Percentiles rank a stretch among this genome's conserved stretches.
Conservation (phyloP, 2,113 vertebrate genomes). For the Orthochromis indermauri region DNA sequence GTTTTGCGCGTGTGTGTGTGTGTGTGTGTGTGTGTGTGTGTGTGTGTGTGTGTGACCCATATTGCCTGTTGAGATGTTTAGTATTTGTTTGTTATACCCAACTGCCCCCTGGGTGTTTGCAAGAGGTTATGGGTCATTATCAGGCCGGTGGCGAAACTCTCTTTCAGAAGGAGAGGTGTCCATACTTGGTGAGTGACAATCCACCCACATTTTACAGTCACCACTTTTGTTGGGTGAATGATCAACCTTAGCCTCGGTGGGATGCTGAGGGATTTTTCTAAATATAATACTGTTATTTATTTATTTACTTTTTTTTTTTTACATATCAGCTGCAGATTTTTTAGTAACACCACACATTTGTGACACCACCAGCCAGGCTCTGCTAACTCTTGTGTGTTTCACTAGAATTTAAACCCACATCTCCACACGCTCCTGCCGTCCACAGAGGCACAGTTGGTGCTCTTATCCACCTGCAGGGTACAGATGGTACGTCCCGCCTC, state of each 20-base stretch:
- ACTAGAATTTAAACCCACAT: background rate
- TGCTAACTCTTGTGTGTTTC: background rate
- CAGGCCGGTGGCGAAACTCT: constrained; percentile 50
- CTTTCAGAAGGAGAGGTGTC: constrained; percentile 26
- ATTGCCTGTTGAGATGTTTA: constrained; percentile 50
- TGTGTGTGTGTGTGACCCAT: background rate
- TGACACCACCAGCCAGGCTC: background rate
- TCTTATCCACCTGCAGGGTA: constrained; percentile 52
- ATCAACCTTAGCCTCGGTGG: background rate
- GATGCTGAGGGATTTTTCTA: background rate
- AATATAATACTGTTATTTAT: background rate
- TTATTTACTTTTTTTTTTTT: background rate
- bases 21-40: constrained; percentile 38
- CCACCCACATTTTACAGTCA: constrained; percentile 10
- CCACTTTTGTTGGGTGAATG: background rate
- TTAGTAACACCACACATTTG: background rate
- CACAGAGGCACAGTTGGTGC: constrained; percentile 28
- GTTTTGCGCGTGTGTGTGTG: constrained; percentile 29
- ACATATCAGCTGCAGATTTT: background rate
- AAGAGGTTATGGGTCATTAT: constrained; percentile 63
- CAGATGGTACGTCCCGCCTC: constrained; percentile 70
- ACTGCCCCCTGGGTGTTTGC: constrained; percentile 23
- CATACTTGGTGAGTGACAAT: constrained; percentile 28
- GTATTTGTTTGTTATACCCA: constrained; percentile 63
- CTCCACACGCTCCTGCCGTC: background rate